A percentile compares a stretch with the other conserved stretches of the same genome.
phyloP scores from a whole-genome alignment of 2,888 invertebrate genomes.

The Ceraclea dissimilis region DNA sequence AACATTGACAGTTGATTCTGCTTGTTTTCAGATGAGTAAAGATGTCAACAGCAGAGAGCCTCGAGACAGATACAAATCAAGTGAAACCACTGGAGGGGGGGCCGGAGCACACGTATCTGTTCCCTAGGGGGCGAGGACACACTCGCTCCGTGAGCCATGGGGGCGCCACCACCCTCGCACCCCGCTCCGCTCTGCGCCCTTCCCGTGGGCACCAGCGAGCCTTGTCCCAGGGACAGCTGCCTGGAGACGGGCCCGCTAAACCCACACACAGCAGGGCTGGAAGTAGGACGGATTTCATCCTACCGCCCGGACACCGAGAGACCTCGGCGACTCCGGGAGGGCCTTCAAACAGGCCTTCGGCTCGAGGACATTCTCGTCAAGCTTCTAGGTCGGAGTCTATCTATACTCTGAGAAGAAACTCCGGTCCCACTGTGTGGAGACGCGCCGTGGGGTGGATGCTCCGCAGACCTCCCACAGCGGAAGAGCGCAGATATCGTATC shows the following conservation, averaged over 20 bases:
- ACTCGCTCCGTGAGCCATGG: conserved; percentile 82
- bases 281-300: conserved; percentile 82
- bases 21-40: conserved; percentile 50
- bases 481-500: conserved; percentile 61
- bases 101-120: conserved; percentile 47
- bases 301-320: conserved; percentile 81
- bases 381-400: conserved; percentile 85
- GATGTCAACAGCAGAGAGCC: conserved; percentile 61
- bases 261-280: conserved; percentile 74
- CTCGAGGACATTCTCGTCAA: conserved; percentile 73
- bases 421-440: conserved; percentile 65
- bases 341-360: conserved; percentile 44
- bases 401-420: conserved; percentile 73
- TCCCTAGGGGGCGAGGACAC: conserved; percentile 56
- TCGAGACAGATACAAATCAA: conserved; percentile 45
- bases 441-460: conserved; percentile 56
- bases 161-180: conserved; percentile 43
- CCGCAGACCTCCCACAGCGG: conserved; percentile 53
- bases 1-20: no score
- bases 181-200: conserved; percentile 67
- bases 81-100: conserved; percentile 41
- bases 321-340: conserved; percentile 40
- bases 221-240: conserved; percentile 80
- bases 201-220: conserved; percentile 75
- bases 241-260: conserved; percentile 46